Base-by-base conservation (phyloP, 2,797 vertebrate species). In the Crossoptilon crossoptilon region DNA sequence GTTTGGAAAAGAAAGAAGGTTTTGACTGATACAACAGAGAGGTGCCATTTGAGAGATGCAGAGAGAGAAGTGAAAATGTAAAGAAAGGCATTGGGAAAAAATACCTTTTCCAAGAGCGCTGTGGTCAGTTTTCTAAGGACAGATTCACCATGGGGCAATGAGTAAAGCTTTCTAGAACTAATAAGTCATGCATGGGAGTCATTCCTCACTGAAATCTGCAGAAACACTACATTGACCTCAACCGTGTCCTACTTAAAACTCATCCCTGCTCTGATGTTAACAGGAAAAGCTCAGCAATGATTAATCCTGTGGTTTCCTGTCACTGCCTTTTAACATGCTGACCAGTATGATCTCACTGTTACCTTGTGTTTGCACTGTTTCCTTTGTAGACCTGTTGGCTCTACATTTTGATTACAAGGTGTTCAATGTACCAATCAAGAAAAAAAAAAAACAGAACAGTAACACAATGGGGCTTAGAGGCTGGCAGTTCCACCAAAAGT, bases 241-340 rank as follows among this genome's bases (percentile, higher is more conserved):
- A 0, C 58, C 33, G 44, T 59, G 69, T 63, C 82, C 76, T 90
- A 87, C 79, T 83, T 80, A 88, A 86, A 66, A 90, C 55, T 78
- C 76, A 78, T 53, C 67, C 44, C 56, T 82, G 51, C 68, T 41
- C 58, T 44, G 77, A 64, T 37, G 39, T 77, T 56, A 84, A 84
- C 85, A 90, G 94, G 80, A 96, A 91, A 69, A 89, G 72, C 84
- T 78, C 83, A 37, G 71, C 68, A 68, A 8, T 93, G 90, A 95
- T 79, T 94, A 72, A 96, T 90, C 77, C 70, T 7, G 64, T 93
- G 83, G 85, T 84, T 94, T 95, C 60, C 55, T 86, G 83, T 64
- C 80, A 67, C 68, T 84, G 67, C 85, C 70, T 69, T 87, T 89
- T 64, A 79, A 67, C 59, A 22, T 37, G 74, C 83, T 88, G 80